Conservation (phyloP, 2,888 invertebrate species). For the Atethmia centrago region DNA sequence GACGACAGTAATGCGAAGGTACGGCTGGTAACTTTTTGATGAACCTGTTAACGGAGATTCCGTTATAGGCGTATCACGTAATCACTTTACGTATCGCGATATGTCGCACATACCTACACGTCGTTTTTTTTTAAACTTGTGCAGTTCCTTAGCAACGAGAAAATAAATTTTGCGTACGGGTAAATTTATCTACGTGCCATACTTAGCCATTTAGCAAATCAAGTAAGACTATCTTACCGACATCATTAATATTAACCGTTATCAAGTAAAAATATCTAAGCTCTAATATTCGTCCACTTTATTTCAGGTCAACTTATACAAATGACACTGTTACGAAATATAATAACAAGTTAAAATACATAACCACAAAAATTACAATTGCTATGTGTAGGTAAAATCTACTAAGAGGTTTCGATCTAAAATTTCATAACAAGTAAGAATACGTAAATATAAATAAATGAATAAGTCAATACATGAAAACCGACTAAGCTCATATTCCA, state of each 20-base stretch:
- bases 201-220: background rate
- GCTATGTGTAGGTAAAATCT: background rate
- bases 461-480: constrained; percentile 5
- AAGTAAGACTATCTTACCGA: background rate
- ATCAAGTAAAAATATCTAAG: background rate
- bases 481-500: constrained; percentile 6
- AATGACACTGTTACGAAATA: background rate
- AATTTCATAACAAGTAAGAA: background rate
- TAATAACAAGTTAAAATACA: background rate
- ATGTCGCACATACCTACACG: background rate
- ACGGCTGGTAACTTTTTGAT: constrained; percentile 54
- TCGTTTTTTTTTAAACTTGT: background rate
- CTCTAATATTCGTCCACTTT: background rate
- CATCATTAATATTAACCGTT: too few species aligned
- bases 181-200: background rate
- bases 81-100: background rate
- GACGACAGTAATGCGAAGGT: constrained; percentile 63
- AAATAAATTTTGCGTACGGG: background rate
- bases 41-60: constrained; percentile 38
- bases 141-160: background rate
- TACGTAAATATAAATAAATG: background rate
- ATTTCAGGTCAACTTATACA: background rate
- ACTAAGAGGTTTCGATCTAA: background rate
- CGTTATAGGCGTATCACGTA: too few species aligned
- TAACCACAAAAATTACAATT: background rate